A percentile compares a stretch with the other conserved stretches of the same genome.
Conservation (phyloP, 2,113 vertebrate genomes). For the Aegotheles bennettii region DNA sequence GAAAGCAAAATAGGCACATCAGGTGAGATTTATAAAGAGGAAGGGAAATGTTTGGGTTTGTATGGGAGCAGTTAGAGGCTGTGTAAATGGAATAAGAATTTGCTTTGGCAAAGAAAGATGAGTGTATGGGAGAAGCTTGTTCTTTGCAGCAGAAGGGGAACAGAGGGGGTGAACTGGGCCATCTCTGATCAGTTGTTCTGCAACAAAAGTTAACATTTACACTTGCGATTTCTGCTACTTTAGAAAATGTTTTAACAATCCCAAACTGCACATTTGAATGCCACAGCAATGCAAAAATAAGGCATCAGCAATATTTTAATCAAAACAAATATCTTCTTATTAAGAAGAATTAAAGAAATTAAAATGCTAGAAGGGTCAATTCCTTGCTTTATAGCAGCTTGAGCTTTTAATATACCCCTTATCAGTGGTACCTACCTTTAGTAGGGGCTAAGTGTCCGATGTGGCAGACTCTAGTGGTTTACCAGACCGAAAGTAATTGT, state of each 20-base stretch:
- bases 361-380: background rate
- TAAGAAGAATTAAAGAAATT: background rate
- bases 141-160: background rate
- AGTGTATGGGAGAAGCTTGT: background rate
- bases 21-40: background rate
- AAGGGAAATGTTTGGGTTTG: background rate
- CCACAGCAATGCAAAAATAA: background rate
- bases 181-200: too few relatives aligned
- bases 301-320: background rate
- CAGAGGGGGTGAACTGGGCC: too few relatives aligned
- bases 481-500: background rate
- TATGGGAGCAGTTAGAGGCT: constrained; percentile 26
- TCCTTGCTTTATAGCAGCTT: background rate
- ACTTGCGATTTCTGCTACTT: background rate
- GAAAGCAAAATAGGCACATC: background rate
- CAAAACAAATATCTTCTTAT: background rate
- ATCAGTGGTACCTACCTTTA: background rate
- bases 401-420: background rate
- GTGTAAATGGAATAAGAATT: constrained; percentile 12
- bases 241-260: background rate
- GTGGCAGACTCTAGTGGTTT: background rate
- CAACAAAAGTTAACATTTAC: background rate
- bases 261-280: background rate
- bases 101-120: background rate
- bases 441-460: background rate